phyloP scores from a whole-genome alignment of 2,797 vertebrate species.

The Xenopus petersii region DNA sequence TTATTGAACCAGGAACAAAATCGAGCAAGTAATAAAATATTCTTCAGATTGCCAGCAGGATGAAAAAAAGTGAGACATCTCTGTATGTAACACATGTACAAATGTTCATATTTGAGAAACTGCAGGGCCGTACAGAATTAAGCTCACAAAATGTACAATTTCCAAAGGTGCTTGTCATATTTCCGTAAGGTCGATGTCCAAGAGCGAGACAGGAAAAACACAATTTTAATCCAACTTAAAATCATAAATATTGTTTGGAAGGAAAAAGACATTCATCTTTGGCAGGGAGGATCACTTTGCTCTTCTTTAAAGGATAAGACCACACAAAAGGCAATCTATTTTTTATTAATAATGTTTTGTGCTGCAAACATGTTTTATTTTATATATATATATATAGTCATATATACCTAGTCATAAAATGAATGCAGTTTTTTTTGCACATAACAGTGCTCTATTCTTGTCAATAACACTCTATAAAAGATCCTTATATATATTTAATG shows the following conservation, averaged over 20 bases:
- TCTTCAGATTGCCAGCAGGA: conserved; percentile 45
- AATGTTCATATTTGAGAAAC: conserved; percentile 52
- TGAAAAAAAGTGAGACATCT: conserved; percentile 50
- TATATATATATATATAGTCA: too few species aligned
- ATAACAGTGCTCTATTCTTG: conserved; percentile 22
- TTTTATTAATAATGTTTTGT: background rate
- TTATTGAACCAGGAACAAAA: conserved; percentile 55
- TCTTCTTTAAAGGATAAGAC: conserved; percentile 7
- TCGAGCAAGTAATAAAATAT: conserved; percentile 60
- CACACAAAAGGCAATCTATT: conserved; percentile 12
- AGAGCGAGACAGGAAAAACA: conserved; percentile 1
- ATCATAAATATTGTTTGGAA: too few species aligned
- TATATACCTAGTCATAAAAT: background rate
- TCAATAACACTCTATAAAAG: conserved; percentile 41
- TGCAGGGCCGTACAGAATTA: conserved; percentile 43
- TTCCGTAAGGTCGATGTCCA: conserved; percentile 11
- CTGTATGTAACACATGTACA: conserved; percentile 45
- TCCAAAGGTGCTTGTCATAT: conserved; percentile 39
- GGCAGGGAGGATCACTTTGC: background rate
- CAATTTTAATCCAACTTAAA: background rate
- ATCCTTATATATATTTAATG: conserved; percentile 32
- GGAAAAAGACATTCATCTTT: background rate
- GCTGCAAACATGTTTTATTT: background rate
- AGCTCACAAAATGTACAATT: conserved; percentile 18
- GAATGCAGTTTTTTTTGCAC: background rate